These are phyloP conservation scores for Columba janthina DNA, from an alignment of 2,113 vertebrate species.

Conservation along the genomic window DNA sequence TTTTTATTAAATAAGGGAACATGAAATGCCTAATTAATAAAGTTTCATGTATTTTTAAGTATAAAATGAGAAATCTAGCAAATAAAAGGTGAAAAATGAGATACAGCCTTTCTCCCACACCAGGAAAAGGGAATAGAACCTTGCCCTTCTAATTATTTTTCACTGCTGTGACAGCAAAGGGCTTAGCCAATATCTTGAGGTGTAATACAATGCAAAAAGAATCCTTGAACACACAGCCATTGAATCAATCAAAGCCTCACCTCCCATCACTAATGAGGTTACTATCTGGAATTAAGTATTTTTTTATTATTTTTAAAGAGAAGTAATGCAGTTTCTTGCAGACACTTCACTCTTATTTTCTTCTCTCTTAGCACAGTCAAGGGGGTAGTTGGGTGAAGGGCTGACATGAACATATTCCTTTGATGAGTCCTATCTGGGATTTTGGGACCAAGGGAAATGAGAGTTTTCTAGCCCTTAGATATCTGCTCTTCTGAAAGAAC, in stretches of 20 bases:
- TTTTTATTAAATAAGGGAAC: neutral
- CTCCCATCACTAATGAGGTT: neutral
- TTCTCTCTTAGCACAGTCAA: neutral
- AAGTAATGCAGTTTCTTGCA: neutral
- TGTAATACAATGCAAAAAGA: neutral
- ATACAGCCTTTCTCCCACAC: neutral
- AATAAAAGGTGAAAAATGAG: neutral
- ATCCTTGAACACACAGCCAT: neutral
- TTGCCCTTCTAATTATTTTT: neutral
- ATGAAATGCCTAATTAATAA: neutral
- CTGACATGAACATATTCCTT: neutral
- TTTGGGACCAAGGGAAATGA: neutral
- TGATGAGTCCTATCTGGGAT: neutral
- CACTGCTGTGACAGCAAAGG: neutral
- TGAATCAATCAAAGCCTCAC: neutral
- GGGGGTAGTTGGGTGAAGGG: neutral
- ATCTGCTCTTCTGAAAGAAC: neutral
- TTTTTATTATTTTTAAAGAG: neutral
- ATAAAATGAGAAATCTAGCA: neutral
- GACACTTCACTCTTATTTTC: neutral
- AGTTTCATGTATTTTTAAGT: neutral
- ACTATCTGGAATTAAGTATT: neutral
- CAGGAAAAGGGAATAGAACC: neutral
- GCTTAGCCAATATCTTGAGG: neutral
- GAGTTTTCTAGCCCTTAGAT: neutral